Conservation (phyloP, 2,113 vertebrate genomes). For the Poeciliopsis occidentalis region DNA sequence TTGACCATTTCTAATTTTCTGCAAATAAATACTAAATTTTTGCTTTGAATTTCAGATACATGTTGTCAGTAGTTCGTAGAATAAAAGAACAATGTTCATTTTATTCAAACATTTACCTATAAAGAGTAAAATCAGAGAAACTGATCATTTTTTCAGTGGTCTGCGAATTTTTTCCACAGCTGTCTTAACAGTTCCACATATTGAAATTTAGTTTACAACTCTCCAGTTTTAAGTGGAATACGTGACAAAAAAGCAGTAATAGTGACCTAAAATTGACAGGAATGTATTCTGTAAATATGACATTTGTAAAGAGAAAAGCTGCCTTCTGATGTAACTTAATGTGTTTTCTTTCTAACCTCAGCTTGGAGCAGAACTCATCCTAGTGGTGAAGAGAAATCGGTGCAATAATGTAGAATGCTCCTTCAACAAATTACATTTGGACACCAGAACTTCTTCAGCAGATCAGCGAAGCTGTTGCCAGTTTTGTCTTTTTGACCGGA, state of each 20-base stretch:
- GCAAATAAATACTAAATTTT: no score
- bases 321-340: background rate
- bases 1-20: no score
- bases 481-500: conserved; percentile 14
- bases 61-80: no score
- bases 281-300: background rate
- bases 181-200: background rate
- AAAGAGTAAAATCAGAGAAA: no score
- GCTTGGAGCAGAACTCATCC: conserved; percentile 75
- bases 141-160: no score
- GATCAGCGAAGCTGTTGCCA: conserved; percentile 15
- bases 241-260: no score
- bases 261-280: no score
- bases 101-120: no score
- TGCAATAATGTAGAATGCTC: conserved; percentile 16
- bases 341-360: conserved; percentile 40
- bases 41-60: no score
- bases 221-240: background rate
- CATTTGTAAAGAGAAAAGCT: background rate
- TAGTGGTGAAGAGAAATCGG: conserved; percentile 33
- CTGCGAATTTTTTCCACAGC: no score
- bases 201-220: background rate
- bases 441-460: conserved; percentile 14
- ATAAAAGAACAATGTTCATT: no score
- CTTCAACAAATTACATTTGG: conserved; percentile 19